Evolutionary conservation across 2,113 vertebrate species (phyloP).

Genomic region (Callopanchax toddi): DNA sequence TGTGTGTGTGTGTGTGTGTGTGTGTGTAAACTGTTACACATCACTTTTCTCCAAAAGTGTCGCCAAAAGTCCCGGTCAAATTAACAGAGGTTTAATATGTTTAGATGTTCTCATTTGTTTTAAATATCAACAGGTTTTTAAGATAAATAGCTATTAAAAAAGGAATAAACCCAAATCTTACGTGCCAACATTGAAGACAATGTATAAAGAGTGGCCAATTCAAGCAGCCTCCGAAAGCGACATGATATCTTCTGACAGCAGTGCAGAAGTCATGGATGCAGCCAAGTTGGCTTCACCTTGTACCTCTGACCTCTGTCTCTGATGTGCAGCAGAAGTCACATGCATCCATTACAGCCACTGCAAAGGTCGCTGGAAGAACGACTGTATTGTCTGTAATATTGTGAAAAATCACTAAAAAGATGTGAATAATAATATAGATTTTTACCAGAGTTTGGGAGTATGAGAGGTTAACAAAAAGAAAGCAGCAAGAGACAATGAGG

Average conservation of each 20-base stretch:
- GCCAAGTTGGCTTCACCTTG: constrained; percentile 59
- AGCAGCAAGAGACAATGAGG: constrained; percentile 29
- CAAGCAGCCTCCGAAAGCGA: constrained; percentile 46
- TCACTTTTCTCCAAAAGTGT: neutral
- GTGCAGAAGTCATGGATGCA: constrained; percentile 54
- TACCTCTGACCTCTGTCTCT: constrained; percentile 59
- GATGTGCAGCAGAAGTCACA: constrained; percentile 34
- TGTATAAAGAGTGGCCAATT: constrained; percentile 39
- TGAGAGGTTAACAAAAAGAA: constrained; percentile 1
- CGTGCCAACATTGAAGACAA: constrained; percentile 35
- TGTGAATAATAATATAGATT: neutral
- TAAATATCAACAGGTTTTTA: constrained; percentile 60
- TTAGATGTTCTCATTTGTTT: constrained; percentile 26
- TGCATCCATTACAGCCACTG: constrained; percentile 26
- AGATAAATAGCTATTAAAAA: constrained; percentile 36
- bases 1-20: neutral
- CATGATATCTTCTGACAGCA: constrained; percentile 67
- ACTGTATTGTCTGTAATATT: neutral
- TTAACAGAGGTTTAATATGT: constrained; percentile 28
- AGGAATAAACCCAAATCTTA: constrained; percentile 25
- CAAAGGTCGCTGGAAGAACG: constrained; percentile 22
- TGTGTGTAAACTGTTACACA: constrained; percentile 13
- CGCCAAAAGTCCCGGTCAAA: constrained; percentile 1
- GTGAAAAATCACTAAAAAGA: accelerated
- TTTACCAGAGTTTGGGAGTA: too few species aligned